Evolutionary conservation across 2,113 vertebrate species (phyloP).

Genomic region (Drymodes brunneopygia): DNA sequence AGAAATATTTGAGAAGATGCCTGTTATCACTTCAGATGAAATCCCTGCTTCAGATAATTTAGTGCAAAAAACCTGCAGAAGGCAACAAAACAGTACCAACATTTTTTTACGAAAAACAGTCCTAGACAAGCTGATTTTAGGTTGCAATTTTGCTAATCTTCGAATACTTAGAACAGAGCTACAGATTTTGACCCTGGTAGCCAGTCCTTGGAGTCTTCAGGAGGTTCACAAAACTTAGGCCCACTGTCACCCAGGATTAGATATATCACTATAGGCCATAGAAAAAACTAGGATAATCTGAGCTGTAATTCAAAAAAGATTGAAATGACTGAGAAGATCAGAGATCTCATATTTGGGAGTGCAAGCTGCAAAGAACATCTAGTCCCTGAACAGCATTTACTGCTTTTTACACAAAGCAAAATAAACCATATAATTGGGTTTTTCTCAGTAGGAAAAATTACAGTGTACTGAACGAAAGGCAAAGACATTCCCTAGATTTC

Average conservation of each 20-base stretch:
- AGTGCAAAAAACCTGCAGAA: slow-evolving; percentile 89
- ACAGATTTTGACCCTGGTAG: neutral
- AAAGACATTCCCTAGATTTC: neutral
- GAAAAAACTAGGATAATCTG: neutral
- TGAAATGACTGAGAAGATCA: neutral
- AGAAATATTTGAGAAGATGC: slow-evolving; percentile 98
- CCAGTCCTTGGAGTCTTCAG: neutral
- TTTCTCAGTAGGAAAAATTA: neutral
- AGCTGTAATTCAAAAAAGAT: neutral
- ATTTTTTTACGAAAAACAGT: neutral
- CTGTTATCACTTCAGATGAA: slow-evolving; percentile 87
- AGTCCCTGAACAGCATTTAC: neutral
- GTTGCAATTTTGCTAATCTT: neutral
- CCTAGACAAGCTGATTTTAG: neutral
- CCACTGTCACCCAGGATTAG: neutral
- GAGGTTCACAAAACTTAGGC: neutral
- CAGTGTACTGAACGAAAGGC: neutral
- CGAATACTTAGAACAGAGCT: neutral
- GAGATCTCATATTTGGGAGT: neutral
- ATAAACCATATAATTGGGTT: neutral
- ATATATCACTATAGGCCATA: neutral
- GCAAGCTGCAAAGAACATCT: neutral
- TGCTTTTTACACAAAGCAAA: neutral
- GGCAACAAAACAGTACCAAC: neutral
- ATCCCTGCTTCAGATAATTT: slow-evolving; percentile 86